phyloP scores from a whole-genome alignment of 1,140 invertebrate species.

The Papilio aristodemus region DNA sequence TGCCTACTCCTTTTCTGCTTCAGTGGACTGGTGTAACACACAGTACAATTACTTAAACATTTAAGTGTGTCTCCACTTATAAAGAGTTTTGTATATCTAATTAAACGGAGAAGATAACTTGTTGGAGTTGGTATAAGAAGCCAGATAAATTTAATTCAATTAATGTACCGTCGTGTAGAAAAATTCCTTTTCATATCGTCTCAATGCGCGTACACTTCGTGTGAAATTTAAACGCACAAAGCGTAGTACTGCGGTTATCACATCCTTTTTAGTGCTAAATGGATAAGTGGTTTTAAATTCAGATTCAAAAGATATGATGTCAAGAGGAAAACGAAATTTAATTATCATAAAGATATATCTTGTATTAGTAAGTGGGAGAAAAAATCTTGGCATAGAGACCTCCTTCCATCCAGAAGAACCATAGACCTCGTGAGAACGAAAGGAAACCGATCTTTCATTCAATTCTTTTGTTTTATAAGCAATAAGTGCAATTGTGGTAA shows the following conservation, averaged over 20 bases:
- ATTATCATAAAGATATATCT: neutral
- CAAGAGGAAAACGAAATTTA: neutral
- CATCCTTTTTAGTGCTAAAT: conserved; percentile 26
- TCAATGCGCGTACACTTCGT: conserved; percentile 14
- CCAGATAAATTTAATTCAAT: conserved; percentile 6
- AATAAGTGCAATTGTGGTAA: too few species aligned
- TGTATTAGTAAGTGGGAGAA: neutral
- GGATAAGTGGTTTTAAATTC: conserved; percentile 24
- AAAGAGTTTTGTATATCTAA: neutral
- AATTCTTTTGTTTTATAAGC: too few species aligned
- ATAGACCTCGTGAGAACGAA: too few species aligned
- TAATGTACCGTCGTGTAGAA: neutral
- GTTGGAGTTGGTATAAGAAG: neutral
- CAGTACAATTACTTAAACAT: neutral
- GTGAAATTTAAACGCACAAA: conserved; percentile 17
- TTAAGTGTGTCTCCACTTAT: neutral
- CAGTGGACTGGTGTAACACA: too few species aligned
- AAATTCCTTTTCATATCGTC: conserved; percentile 39
- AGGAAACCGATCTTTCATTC: too few species aligned
- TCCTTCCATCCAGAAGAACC: too few species aligned
- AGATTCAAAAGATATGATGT: neutral
- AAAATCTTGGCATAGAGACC: neutral
- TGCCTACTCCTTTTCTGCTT: too few species aligned
- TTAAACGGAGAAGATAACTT: neutral
- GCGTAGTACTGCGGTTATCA: neutral